phyloP scores from a whole-genome alignment of 2,113 vertebrate genomes.

The Tylochromis polylepis region DNA sequence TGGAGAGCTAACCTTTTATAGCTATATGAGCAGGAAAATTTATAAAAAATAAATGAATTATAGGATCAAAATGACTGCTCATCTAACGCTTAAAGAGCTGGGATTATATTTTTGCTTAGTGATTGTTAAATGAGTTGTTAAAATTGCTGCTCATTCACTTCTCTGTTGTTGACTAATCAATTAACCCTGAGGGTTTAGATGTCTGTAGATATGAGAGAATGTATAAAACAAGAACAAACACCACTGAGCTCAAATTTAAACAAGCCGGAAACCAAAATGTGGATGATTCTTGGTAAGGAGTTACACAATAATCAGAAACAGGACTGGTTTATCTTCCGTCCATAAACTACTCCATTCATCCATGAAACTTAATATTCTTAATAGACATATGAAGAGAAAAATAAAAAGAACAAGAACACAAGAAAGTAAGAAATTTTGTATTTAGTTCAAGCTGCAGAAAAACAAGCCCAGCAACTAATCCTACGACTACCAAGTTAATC shows the following conservation, averaged over 20 bases:
- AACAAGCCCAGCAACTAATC: not conserved
- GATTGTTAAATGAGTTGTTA: not conserved
- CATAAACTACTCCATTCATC: not conserved
- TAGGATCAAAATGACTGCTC: rapidly evolving
- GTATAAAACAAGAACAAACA: not conserved
- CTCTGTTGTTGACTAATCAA: not conserved
- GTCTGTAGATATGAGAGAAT: not conserved
- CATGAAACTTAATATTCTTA: rapidly evolving
- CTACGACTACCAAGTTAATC: not conserved
- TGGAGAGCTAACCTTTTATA: not conserved
- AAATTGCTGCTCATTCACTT: not conserved
- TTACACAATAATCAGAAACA: not conserved
- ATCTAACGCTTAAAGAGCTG: not conserved
- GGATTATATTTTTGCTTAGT: not conserved
- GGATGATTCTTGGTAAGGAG: not conserved
- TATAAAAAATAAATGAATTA: not conserved
- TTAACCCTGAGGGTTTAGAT: not conserved
- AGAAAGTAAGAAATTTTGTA: not conserved
- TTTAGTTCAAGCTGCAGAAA: not conserved
- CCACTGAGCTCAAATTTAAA: not conserved
- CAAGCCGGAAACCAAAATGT: not conserved
- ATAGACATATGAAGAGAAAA: not conserved
- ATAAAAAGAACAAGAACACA: not conserved
- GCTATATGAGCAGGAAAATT: not conserved
- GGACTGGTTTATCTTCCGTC: not conserved